Percentiles rank a stretch among this genome's conserved stretches.
phyloP scores from a whole-genome alignment of 1,140 invertebrate genomes.

The Scaptodrosophila lebanonensis region DNA sequence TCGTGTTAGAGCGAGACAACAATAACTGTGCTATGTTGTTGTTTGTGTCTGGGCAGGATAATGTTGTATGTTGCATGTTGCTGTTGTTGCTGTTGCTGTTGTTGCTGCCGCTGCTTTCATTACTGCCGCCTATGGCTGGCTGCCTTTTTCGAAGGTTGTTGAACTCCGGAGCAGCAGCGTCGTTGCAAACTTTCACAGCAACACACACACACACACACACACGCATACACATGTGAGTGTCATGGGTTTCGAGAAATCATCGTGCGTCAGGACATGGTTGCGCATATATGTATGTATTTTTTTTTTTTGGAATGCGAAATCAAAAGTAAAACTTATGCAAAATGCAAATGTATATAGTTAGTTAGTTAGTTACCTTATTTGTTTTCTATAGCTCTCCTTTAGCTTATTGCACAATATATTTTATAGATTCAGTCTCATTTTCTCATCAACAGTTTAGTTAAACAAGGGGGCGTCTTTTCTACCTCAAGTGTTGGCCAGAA shows the following conservation, averaged over 20 bases:
- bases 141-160: slow-evolving; percentile 37
- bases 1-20: slow-evolving; percentile 50
- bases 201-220: not conserved
- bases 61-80: not conserved
- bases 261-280: slow-evolving; percentile 53
- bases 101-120: slow-evolving; percentile 20
- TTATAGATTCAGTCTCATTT: slow-evolving; percentile 47
- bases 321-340: slow-evolving; percentile 44
- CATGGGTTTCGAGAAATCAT: slow-evolving; percentile 1
- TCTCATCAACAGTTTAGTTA: not conserved
- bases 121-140: slow-evolving; percentile 60
- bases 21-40: slow-evolving; percentile 2
- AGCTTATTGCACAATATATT: slow-evolving; percentile 26
- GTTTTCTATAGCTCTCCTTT: slow-evolving; percentile 3
- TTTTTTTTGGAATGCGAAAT: too few relatives aligned
- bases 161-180: slow-evolving; percentile 37
- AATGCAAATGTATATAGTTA: slow-evolving; percentile 5
- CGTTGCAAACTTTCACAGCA: slow-evolving; percentile 40
- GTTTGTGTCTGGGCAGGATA: not conserved
- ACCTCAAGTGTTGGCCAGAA: slow-evolving; percentile 54
- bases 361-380: slow-evolving; percentile 21
- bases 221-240: not conserved
- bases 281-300: too few relatives aligned
- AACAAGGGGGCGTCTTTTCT: not conserved
- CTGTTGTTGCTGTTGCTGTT: not conserved